Conservation (phyloP, 2,113 vertebrate species). For the Leucopsar rothschildi region DNA sequence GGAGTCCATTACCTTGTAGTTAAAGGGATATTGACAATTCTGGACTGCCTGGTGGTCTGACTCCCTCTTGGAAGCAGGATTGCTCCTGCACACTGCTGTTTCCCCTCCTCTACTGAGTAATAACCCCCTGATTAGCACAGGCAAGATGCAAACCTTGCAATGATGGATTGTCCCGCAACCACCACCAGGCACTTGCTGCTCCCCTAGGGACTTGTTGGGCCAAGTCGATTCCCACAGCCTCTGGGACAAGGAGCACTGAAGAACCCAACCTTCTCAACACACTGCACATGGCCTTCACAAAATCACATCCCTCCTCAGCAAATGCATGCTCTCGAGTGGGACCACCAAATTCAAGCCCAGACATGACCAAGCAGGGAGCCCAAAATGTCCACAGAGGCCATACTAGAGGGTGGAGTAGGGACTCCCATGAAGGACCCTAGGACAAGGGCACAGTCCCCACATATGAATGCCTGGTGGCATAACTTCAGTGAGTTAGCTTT, state of each 20-base stretch:
- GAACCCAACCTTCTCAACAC: neutral
- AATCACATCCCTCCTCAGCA: neutral
- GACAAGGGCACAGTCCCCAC: neutral
- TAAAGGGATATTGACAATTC: conserved; percentile 38
- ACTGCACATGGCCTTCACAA: neutral
- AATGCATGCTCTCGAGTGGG: accelerated
- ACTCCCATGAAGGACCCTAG: neutral
- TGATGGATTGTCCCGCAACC: neutral
- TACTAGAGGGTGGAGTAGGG: neutral
- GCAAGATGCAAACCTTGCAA: neutral
- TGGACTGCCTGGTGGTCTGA: neutral
- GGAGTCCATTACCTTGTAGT: conserved; percentile 46
- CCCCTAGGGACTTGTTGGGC: neutral
- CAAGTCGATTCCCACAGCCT: neutral
- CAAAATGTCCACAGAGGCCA: neutral
- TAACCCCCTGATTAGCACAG: neutral
- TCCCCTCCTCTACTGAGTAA: neutral
- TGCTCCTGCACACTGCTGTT: neutral
- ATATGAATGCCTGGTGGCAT: neutral
- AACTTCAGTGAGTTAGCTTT: neutral
- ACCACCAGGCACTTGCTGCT: neutral
- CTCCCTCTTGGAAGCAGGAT: neutral
- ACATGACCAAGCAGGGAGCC: accelerated
- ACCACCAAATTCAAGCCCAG: neutral
- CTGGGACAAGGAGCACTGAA: neutral